phyloP scores from a whole-genome alignment of 2,888 invertebrate species.

The Gisinianus flammeolus region DNA sequence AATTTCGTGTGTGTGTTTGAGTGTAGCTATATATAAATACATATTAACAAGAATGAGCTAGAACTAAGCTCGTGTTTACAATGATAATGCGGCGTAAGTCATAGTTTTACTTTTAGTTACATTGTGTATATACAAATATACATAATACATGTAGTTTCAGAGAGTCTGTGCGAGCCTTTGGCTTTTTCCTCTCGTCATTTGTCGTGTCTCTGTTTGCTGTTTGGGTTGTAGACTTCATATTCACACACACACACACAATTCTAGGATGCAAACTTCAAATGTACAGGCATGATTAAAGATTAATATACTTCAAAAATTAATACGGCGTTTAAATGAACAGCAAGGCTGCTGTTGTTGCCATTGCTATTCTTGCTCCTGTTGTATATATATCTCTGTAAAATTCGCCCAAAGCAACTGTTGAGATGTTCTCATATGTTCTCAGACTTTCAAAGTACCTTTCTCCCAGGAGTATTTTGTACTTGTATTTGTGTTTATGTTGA shows the following conservation, averaged over 20 bases:
- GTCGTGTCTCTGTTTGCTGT: neutral
- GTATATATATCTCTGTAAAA: neutral
- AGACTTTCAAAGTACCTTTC: neutral
- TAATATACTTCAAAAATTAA: constrained; percentile 5
- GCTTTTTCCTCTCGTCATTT: neutral
- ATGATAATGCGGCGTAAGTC: neutral
- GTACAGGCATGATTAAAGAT: constrained; percentile 2
- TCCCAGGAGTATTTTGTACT: neutral
- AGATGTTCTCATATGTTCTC: neutral
- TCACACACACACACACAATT: neutral
- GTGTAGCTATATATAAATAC: neutral
- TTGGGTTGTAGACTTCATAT: too few relatives aligned
- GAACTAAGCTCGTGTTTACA: neutral
- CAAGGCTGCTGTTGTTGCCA: neutral
- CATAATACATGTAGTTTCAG: neutral
- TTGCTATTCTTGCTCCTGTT: neutral
- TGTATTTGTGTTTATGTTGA: neutral
- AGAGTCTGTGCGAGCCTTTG: neutral
- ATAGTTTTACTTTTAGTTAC: neutral
- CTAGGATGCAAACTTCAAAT: neutral
- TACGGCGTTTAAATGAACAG: neutral
- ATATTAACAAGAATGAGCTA: neutral
- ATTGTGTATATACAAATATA: neutral
- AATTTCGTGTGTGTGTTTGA: neutral
- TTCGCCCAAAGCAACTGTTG: neutral